phyloP scores from a whole-genome alignment of 2,888 invertebrate genomes.

The Torymus tubicola region DNA sequence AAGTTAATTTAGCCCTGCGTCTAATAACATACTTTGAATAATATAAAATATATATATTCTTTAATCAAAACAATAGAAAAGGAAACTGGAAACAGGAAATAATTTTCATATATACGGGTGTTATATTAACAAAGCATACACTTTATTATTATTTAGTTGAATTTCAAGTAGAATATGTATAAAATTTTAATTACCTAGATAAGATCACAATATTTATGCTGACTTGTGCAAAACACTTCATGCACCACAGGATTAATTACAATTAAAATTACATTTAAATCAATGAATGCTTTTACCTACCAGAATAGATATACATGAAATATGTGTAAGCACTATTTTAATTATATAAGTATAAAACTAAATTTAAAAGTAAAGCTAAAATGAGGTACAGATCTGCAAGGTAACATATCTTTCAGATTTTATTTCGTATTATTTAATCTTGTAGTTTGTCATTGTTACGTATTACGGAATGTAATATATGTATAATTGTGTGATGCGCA shows the following conservation, averaged over 20 bases:
- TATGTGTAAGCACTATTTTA: neutral
- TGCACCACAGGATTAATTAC: conserved; percentile 23
- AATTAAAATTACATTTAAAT: conserved; percentile 35
- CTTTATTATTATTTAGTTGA: conserved; percentile 37
- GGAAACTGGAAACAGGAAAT: neutral
- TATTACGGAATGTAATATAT: conserved; percentile 35
- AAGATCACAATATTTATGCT: conserved; percentile 30
- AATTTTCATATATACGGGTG: too few species aligned
- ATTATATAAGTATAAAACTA: neutral
- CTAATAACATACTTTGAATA: too few species aligned
- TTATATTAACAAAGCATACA: conserved; percentile 23
- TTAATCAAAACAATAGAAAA: too few species aligned
- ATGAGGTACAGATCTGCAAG: neutral
- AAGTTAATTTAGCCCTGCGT: too few species aligned
- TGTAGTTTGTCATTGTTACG: neutral
- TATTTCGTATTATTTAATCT: neutral
- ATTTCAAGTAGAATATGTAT: conserved; percentile 20
- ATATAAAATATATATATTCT: too few species aligned
- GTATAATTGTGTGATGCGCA: conserved; percentile 23
- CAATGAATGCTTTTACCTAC: neutral
- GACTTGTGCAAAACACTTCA: conserved; percentile 34
- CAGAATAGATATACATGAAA: conserved; percentile 4
- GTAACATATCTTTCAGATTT: neutral
- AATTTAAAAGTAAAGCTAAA: neutral
- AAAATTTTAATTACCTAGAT: conserved; percentile 23